Evolutionary conservation across 2,113 vertebrate genomes (phyloP).

Genomic region (Grammomys surdaster): DNA sequence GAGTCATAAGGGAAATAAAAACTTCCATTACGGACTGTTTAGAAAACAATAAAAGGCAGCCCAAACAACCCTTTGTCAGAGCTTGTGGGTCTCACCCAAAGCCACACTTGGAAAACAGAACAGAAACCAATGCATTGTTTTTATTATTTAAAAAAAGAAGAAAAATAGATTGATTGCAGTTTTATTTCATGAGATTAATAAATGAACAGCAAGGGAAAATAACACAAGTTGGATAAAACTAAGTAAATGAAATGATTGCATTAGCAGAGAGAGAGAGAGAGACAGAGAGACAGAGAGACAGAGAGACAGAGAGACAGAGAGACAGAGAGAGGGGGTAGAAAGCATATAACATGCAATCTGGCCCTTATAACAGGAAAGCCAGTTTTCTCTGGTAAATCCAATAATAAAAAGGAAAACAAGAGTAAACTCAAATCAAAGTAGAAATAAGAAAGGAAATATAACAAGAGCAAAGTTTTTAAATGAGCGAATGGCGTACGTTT

Average conservation of each 20-base stretch:
- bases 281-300: too few relatives aligned
- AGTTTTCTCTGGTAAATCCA: constrained; percentile 15
- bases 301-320: too few relatives aligned
- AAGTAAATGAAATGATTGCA: neutral
- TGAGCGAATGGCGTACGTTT: constrained; percentile 10
- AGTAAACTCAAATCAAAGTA: constrained; percentile 38
- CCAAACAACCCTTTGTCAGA: constrained; percentile 68
- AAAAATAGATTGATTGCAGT: constrained; percentile 59
- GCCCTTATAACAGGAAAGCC: constrained; percentile 52
- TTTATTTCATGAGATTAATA: constrained; percentile 54
- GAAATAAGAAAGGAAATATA: constrained; percentile 45
- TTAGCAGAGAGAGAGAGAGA: neutral
- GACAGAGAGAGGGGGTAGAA: too few relatives aligned
- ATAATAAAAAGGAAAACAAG: constrained; percentile 55
- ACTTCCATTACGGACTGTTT: constrained; percentile 69
- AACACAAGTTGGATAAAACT: constrained; percentile 37
- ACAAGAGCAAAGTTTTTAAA: constrained; percentile 34
- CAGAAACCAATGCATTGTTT: constrained; percentile 62
- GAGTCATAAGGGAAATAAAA: constrained; percentile 80
- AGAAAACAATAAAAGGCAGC: constrained; percentile 78
- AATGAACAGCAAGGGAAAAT: constrained; percentile 37
- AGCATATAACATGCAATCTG: neutral
- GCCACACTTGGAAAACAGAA: constrained; percentile 61
- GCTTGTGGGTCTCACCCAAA: constrained; percentile 17
- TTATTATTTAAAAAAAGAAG: constrained; percentile 72